A percentile compares a stretch with the other conserved stretches of the same genome.
These are phyloP conservation scores for Subacronicta megacephala DNA, from an alignment of 2,888 invertebrate genomes.

Conservation along the genomic window DNA sequence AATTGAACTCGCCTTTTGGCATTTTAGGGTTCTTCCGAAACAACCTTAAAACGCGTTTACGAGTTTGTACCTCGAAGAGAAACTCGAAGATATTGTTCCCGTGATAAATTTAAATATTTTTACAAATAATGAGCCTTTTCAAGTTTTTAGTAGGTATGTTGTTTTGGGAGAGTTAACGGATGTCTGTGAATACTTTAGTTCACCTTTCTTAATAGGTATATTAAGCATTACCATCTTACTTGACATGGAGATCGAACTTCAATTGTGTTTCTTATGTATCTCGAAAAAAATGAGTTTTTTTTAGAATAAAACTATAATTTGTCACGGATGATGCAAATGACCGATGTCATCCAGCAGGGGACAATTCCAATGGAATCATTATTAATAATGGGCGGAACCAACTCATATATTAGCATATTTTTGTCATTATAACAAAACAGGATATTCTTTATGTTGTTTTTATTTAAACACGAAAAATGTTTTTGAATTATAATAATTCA, in stretches of 20 bases:
- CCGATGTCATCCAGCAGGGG: too few relatives aligned
- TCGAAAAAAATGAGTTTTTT: too few relatives aligned
- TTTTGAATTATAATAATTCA: conserved; percentile 19
- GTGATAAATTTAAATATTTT: conserved; percentile 52
- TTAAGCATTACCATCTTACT: not conserved
- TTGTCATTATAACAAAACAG: conserved; percentile 11
- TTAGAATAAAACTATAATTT: too few relatives aligned
- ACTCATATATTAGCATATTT: not conserved
- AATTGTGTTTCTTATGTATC: too few relatives aligned
- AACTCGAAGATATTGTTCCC: conserved; percentile 49
- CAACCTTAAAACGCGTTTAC: conserved; percentile 61
- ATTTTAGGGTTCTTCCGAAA: conserved; percentile 65
- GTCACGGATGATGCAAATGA: too few relatives aligned
- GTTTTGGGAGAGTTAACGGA: conserved; percentile 11
- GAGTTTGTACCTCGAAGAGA: conserved; percentile 48
- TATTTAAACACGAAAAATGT: conserved; percentile 10
- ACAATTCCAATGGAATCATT: too few relatives aligned
- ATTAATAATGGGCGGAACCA: conserved; percentile 22
- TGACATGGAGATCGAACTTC: not conserved
- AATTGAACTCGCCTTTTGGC: conserved; percentile 75
- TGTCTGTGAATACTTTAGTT: conserved; percentile 3
- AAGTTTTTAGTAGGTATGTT: conserved; percentile 40
- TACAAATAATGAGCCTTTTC: conserved; percentile 37
- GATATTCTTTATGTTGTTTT: conserved; percentile 27
- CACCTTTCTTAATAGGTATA: not conserved